Evolutionary conservation across 2,888 invertebrate species (phyloP).

Genomic region (Eupithecia insigniata): DNA sequence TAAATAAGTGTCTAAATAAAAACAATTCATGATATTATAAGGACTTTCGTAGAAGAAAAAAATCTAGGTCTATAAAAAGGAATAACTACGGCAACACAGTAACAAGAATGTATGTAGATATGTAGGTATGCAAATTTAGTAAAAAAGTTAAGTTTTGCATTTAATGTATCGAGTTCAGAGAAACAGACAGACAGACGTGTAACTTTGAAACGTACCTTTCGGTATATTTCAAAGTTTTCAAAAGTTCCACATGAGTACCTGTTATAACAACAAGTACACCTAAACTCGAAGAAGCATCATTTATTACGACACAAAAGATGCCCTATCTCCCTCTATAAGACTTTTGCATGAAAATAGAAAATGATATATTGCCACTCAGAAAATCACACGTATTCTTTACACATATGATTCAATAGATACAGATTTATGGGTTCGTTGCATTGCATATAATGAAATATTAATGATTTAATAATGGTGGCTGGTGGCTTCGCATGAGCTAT

Average conservation of each 20-base stretch:
- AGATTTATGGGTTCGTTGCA: not conserved
- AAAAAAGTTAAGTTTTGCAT: too few relatives aligned
- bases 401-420: not conserved
- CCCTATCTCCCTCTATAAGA: not conserved
- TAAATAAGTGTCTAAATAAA: too few relatives aligned
- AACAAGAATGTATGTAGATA: too few relatives aligned
- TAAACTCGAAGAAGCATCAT: not conserved
- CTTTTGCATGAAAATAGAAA: not conserved
- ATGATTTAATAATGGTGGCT: too few relatives aligned
- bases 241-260: not conserved
- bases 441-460: too few relatives aligned
- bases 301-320: not conserved
- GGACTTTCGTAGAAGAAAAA: too few relatives aligned
- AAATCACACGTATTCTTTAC: not conserved
- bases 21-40: too few relatives aligned
- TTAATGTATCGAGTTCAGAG: not conserved
- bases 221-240: not conserved
- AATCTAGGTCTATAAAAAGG: too few relatives aligned
- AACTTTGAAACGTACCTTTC: not conserved
- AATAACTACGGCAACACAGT: too few relatives aligned
- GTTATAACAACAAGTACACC: not conserved
- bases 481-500: too few relatives aligned
- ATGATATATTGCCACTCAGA: not conserved
- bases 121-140: too few relatives aligned
- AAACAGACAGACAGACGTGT: not conserved